Evolutionary conservation across 2,113 vertebrate species (phyloP).

Genomic region (Lepisosteus oculatus): DNA sequence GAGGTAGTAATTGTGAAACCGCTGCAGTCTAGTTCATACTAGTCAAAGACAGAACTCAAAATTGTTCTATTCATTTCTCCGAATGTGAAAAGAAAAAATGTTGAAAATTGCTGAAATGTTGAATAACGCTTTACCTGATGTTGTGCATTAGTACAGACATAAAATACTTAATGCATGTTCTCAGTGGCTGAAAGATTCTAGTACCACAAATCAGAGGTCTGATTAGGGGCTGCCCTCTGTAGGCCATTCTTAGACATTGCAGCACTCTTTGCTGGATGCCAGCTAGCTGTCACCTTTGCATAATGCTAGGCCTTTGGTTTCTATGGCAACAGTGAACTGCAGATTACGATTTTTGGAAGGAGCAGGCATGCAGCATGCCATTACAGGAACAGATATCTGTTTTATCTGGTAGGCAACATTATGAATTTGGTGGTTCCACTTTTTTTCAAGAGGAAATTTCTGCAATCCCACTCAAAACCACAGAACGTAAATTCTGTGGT

Average conservation of each 20-base stretch:
- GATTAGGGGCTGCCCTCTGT: slow-evolving; percentile 51
- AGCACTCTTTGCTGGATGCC: slow-evolving; percentile 22
- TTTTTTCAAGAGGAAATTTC: neutral
- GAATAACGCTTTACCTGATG: neutral
- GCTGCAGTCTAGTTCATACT: no score
- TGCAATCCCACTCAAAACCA: neutral
- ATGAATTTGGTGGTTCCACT: no score
- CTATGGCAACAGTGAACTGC: slow-evolving; percentile 60
- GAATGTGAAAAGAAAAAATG: no score
- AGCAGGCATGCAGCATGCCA: slow-evolving; percentile 29
- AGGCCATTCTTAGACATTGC: slow-evolving; percentile 45
- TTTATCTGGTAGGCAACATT: neutral
- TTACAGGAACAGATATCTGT: slow-evolving; percentile 27
- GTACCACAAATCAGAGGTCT: neutral
- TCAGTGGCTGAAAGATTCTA: neutral
- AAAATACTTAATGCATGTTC: slow-evolving; percentile 1
- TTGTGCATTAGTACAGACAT: slow-evolving; percentile 1
- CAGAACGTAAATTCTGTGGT: no score
- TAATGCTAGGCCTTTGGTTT: slow-evolving; percentile 57
- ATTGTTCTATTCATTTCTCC: no score
- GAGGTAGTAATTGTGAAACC: no score
- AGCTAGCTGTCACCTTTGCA: slow-evolving; percentile 47
- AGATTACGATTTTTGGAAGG: slow-evolving; percentile 34
- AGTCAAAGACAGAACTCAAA: no score
- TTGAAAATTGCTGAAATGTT: no score